These are phyloP conservation scores for Stichodactyla mertensii DNA, from an alignment of 64 coral and sea anemone genomes.

Conservation along the genomic window DNA sequence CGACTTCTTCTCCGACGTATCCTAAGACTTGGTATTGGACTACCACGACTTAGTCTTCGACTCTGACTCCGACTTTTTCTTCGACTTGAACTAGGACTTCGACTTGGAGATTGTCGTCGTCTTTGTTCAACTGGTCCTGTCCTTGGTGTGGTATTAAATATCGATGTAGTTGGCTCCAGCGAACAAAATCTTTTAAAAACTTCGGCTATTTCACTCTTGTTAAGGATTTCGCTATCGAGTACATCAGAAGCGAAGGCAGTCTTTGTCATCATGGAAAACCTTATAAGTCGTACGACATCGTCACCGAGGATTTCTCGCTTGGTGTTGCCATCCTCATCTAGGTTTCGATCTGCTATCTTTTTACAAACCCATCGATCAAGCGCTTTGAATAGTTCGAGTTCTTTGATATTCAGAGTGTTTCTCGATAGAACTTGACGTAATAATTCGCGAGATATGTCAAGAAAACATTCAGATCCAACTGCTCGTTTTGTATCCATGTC, in stretches of 20 bases:
- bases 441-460: neutral
- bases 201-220: neutral
- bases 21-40: neutral
- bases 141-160: slow-evolving; percentile 1
- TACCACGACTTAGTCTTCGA: neutral
- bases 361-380: slow-evolving; percentile 27
- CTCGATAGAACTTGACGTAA: neutral
- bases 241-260: slow-evolving; percentile 29
- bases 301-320: slow-evolving; percentile 41
- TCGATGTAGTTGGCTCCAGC: neutral
- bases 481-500: neutral
- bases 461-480: neutral
- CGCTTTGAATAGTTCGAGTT: slow-evolving; percentile 29
- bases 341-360: neutral
- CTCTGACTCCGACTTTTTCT: neutral
- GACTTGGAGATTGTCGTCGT: neutral
- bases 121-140: neutral
- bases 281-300: slow-evolving; percentile 30
- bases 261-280: slow-evolving; percentile 43
- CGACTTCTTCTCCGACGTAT: neutral
- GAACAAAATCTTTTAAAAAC: neutral
- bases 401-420: slow-evolving; percentile 2
- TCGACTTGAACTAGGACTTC: neutral
- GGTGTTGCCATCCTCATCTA: neutral
- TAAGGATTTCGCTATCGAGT: slow-evolving; percentile 11